Base-by-base conservation (phyloP, 1,140 invertebrate genomes). In the Acromyrmex heyeri region DNA sequence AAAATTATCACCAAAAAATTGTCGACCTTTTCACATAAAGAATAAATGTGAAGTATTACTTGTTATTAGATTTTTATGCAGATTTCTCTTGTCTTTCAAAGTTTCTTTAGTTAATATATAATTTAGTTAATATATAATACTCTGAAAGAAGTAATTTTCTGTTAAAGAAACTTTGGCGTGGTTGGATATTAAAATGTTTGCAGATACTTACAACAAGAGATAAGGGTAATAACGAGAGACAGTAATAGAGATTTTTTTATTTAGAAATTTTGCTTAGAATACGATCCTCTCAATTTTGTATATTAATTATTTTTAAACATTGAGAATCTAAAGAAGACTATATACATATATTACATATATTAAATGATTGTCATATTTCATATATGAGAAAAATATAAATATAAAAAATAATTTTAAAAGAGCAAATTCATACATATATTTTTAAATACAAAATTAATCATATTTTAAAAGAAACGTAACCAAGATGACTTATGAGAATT, bases 111-210 rank as follows among this genome's bases (percentile, higher is more conserved):
- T 73, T 82, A 82, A 73, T n/a, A n/a, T n/a, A n/a, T n/a, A n/a
- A n/a, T n/a, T n/a, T n/a, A n/a, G n/a, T n/a, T n/a, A n/a, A n/a
- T n/a, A n/a, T n/a, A n/a, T n/a, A n/a, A n/a, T 38, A 21, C 1
- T 14, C 16, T 21, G 21, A 61, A 73, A 73, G 67, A 59, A 50
- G 14, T 83, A 73, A 83, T 69, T 83, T 83, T 48, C 24, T 61
- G 8, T 7, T 75, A 48, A 44, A 83, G 55, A 75, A 62, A 62
- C 21, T 81, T 24, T 55, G 38, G 18, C 34, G 14, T 55, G 8
- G 12, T 44, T 48, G n/a, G 24, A 75, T 83, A 83, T 75, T 82
- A 73, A 72, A 82, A 55, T 72, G 10, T 38, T 57, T 44, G 67
- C 14, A n/a, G n/a, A 1, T 34, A 38, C 0, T 14, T 27, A 30